Evolutionary conservation across 1,140 invertebrate genomes (phyloP), one percentile per base, ranked within the genome.

Genomic region (Asobara japonica): DNA sequence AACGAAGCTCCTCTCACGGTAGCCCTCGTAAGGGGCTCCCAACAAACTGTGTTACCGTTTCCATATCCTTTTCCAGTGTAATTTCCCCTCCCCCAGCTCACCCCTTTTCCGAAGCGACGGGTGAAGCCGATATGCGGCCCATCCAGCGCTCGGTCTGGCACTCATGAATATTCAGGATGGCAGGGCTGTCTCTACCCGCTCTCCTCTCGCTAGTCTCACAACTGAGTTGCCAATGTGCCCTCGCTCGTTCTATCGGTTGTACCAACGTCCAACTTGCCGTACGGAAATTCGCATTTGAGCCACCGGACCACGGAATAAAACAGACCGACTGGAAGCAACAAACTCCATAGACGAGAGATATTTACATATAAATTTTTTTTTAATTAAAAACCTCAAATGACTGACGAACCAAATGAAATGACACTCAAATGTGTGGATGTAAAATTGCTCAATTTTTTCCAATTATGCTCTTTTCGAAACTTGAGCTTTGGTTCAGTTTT

Each of bases 161-260:
- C 51, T 73, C 60, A 69, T 73, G 72, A 73, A 73, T 73, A 73
- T 73, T 73, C 72, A 73, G 38, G 45, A 56, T 60, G 20, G 62
- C 48, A n/a, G 56, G 56, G 64, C 41, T 45, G 72, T 67, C 62
- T 72, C 38, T n/a, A n/a, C n/a, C n/a, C n/a, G n/a, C 31, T 67
- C 20, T 45, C 41, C 18, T 60, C 62, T 61, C 33, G 64, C 41
- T 41, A 38, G 16, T 33, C 71, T 45, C 71, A 25, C 64, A 36
- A 30, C 45, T 13, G 33, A n/a, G 65, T 66, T 29, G 65, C 65
- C 41, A 51, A 67, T 38, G 65, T 48, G 29, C n/a, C 48, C 45
- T 67, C 2, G 36, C 30, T 36, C 27, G 33, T 45, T 18, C 31
- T 66, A 22, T 66, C 33, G 10, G 7, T 45, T 16, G 41, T 45